A percentile compares a stretch with the other conserved stretches of the same genome.
phyloP scores from a whole-genome alignment of 2,113 vertebrate genomes.

The Gopherus flavomarginatus region DNA sequence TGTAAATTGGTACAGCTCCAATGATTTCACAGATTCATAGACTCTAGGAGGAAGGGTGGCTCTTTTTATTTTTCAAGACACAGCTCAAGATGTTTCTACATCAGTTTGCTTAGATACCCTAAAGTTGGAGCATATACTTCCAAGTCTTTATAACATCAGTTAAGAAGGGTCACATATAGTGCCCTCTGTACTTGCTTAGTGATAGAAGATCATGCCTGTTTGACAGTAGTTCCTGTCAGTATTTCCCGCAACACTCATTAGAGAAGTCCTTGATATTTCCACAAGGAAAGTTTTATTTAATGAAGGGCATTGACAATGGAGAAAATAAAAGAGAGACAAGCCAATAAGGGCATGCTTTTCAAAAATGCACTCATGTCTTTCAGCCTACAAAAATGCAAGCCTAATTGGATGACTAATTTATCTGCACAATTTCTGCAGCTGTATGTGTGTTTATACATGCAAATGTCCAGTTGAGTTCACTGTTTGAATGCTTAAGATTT shows the following conservation, averaged over 20 bases:
- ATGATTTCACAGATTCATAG: not conserved
- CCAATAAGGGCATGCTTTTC: not conserved
- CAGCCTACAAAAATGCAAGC: not conserved
- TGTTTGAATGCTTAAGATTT: not conserved
- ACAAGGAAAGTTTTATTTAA: not conserved
- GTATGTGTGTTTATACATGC: not conserved
- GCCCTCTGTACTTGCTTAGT: not conserved
- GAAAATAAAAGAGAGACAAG: not conserved
- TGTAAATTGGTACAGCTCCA: not conserved
- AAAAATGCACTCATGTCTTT: not conserved
- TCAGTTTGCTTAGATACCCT: not conserved
- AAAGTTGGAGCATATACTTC: not conserved
- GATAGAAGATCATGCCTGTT: not conserved
- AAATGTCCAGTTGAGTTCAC: not conserved
- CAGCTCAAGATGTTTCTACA: not conserved
- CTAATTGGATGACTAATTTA: not conserved
- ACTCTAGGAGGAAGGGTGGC: too few species aligned
- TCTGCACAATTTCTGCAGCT: not conserved
- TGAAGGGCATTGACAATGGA: not conserved
- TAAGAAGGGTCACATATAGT: not conserved
- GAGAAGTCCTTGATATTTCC: not conserved
- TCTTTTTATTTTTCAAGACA: not conserved
- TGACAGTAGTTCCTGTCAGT: not conserved
- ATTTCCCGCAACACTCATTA: not conserved
- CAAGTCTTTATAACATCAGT: not conserved